A percentile compares a stretch with the other conserved stretches of the same genome.
phyloP scores from a whole-genome alignment of 2,888 invertebrate species.

The Aporophyla lueneburgensis region DNA sequence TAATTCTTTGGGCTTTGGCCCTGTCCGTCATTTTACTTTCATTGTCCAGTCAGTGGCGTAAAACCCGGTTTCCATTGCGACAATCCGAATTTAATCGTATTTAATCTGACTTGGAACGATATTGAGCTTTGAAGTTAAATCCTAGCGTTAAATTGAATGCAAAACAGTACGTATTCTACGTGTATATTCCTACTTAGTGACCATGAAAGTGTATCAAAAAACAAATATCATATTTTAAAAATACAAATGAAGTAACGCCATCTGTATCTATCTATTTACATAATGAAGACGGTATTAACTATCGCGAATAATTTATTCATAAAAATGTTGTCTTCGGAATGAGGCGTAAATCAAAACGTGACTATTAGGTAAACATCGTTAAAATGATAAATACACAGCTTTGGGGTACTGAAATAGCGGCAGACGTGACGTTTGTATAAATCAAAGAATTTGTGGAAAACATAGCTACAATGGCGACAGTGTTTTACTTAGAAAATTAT shows the following conservation, averaged over 20 bases:
- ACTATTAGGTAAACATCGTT: constrained; percentile 60
- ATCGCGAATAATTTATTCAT: constrained; percentile 51
- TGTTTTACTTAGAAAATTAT: constrained; percentile 22
- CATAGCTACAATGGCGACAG: not conserved
- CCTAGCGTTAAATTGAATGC: not conserved
- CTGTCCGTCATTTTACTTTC: constrained; percentile 5
- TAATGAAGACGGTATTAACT: constrained; percentile 43
- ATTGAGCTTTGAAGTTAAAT: not conserved
- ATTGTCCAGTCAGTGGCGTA: constrained; percentile 11
- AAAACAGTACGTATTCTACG: not conserved
- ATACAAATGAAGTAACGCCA: constrained; percentile 16
- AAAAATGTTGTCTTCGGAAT: constrained; percentile 46
- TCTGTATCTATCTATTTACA: constrained; percentile 47
- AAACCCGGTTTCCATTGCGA: constrained; percentile 4
- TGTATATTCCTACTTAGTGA: not conserved
- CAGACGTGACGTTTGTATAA: constrained; percentile 52
- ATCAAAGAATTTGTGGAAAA: constrained; percentile 54
- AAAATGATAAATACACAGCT: constrained; percentile 58
- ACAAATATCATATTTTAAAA: constrained; percentile 7
- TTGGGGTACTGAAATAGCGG: constrained; percentile 44
- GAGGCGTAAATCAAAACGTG: constrained; percentile 49
- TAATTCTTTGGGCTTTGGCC: not conserved
- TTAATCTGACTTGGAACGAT: not conserved
- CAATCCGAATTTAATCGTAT: not conserved
- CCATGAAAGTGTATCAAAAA: not conserved